Base-by-base conservation (phyloP, 2,888 invertebrate species). In the Petrolisthes cinctipes region DNA sequence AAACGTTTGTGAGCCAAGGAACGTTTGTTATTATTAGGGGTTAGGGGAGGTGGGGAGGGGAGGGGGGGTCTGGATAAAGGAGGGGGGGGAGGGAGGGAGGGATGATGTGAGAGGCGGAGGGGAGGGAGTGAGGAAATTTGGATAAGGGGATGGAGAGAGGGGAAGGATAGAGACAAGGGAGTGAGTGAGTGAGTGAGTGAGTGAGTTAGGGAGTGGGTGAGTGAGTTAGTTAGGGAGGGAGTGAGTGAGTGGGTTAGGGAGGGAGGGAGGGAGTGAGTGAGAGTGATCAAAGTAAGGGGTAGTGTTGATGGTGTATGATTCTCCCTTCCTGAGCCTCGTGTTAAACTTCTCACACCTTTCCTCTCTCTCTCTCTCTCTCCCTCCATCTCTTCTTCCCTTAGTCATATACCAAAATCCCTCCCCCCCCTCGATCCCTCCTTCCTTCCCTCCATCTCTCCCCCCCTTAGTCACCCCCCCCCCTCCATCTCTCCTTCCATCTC, bases 21-120 rank as follows among this genome's bases (percentile, higher is more conserved):
- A 37, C 37, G 37, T 37, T 37, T 37, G 37, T 37, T 37, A 37
- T 37, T 37, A 37, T 37, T 37, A 37, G 37, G 37, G 37, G 37
- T 75, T 80, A 61, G 17, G 61, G 11, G 57, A 37, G 75, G 56
- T 78, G 6, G 7, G 54, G 82, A 5, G 71, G 71, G 68, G 79
- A 4, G 68, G 57, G 68, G 61, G 17, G 14, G 23, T 53, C 4
- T 53, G 54, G 56, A 61, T 37, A 61, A 5, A 20, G 57, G 4
- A 0, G 66, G 66, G 85, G 85, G 20, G 53, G 81, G 71, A 37
- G 23, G 73, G n/a, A 73, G 57, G 56, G 76, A 7, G 37, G 56
- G n/a, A 17, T 51, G 80, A n/a, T 53, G 54, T 71, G 71, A 73
- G 23, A 80, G 23, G 80, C 14, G 23, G 20, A 37, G 17, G 66